These are phyloP conservation scores for Clivina fossor DNA, from an alignment of 2,888 invertebrate genomes.

Conservation along the genomic window DNA sequence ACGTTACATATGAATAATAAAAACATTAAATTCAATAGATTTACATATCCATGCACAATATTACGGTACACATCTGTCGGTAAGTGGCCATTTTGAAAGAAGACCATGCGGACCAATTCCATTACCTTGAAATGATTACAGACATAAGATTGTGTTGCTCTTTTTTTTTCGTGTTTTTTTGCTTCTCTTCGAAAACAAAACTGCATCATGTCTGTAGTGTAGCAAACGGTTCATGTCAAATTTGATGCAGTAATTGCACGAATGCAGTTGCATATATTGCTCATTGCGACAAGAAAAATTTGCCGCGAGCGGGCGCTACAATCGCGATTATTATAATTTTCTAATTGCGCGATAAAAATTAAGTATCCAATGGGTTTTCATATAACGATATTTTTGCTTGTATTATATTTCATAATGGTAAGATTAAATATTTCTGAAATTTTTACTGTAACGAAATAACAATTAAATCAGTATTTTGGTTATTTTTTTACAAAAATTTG, in stretches of 20 bases:
- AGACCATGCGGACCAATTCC: slow-evolving; percentile 1
- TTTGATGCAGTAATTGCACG: slow-evolving; percentile 28
- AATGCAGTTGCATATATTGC: background rate
- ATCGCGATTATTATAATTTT: slow-evolving; percentile 23
- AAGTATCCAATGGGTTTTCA: no score
- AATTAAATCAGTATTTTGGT: no score
- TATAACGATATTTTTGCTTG: no score
- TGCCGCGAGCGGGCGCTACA: slow-evolving; percentile 8
- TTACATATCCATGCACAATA: no score
- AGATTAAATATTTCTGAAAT: no score
- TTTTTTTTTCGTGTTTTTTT: background rate
- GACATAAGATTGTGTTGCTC: background rate
- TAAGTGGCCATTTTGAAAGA: slow-evolving; percentile 1
- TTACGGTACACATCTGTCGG: background rate
- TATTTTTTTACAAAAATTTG: no score
- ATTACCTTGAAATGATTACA: slow-evolving; percentile 6
- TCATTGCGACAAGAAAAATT: slow-evolving; percentile 17
- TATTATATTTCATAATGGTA: no score
- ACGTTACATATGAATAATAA: no score
- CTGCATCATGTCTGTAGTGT: no score
- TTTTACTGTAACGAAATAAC: no score
- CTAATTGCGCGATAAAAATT: no score
- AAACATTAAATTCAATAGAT: no score
- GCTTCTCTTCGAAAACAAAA: background rate
- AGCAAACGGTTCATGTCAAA: slow-evolving; percentile 25